Percentiles rank a stretch among this genome's conserved stretches.
phyloP scores from a whole-genome alignment of 2,797 vertebrate genomes.

The Podarcis siculus region DNA sequence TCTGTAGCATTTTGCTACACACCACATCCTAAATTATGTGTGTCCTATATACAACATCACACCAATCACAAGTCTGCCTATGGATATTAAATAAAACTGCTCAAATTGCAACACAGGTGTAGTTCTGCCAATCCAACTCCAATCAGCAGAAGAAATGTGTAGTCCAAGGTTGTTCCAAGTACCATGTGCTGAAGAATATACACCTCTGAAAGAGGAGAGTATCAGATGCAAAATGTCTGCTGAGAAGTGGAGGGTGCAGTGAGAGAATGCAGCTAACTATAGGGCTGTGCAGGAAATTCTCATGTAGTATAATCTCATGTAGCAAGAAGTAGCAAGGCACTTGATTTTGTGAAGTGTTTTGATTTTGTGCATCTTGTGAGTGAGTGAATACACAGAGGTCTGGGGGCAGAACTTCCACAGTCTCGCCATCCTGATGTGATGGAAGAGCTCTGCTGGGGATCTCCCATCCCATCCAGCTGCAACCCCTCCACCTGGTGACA shows the following conservation, averaged over 20 bases:
- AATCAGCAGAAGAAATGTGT: background rate
- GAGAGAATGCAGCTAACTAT: background rate
- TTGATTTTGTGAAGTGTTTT: background rate
- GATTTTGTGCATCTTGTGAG: background rate
- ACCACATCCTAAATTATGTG: background rate
- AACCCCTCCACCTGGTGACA: no score
- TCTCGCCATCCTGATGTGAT: background rate
- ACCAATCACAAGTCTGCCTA: background rate
- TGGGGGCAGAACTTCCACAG: background rate
- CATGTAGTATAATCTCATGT: background rate
- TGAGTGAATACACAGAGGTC: background rate
- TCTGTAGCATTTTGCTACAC: background rate
- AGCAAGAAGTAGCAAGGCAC: background rate
- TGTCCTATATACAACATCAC: background rate
- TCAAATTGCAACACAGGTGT: background rate
- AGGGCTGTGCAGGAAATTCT: background rate
- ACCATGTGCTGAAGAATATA: background rate
- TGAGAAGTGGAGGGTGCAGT: background rate
- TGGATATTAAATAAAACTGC: background rate
- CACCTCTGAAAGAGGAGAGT: background rate
- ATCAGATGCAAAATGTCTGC: background rate
- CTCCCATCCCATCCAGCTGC: background rate
- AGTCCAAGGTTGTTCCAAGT: background rate
- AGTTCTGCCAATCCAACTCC: background rate
- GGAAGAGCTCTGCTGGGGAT: background rate